Base-by-base conservation (phyloP, 2,888 invertebrate species). In the Eudasyphora cyanicolor region DNA sequence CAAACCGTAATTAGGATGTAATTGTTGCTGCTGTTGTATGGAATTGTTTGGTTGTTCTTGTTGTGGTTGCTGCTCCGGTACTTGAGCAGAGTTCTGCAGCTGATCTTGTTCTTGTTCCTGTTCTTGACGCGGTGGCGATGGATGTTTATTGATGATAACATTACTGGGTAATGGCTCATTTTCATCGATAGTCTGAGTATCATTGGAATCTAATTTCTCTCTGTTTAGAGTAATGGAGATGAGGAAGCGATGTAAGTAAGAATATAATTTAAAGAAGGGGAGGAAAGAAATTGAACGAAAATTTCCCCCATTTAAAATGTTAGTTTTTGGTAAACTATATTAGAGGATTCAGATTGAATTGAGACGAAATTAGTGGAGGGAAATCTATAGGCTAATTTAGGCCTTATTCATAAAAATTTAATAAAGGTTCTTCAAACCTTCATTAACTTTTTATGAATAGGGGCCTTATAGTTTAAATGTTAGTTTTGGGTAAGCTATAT, bases 141-240 rank as follows among this genome's bases (percentile, higher is more conserved):
- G 89, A 79, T 89, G 88, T 81, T 91, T 90, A 87, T 91, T 90
- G 64, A 90, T 86, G 84, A 90, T 88, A 32, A 91, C 87, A 87
- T 88, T 89, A 60, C 85, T 77, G 21, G 84, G 75, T 38, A 86
- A 85, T 51, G 75, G 60, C 45, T 80, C 79, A 42, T 69, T 67
- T 69, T 85, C 86, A 5, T 85, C 86, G 29, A 79, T 54, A 32
- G 19, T 21, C 82, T 88, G 88, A 35, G 86, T 79, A 82, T 87
- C 86, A 86, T 87, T 82, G 79, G 82, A 76, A 71, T 82, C 70
- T 32, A 79, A 49, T 32, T 82, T 49, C 29, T 73, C 73, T 54
- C 82, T 79, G 32, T n/a, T n/a, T n/a, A n/a, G n/a, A n/a, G n/a
- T n/a, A n/a, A n/a, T n/a, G 27, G 27, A 32, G 27, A 64, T 17